These are phyloP conservation scores for Channa argus DNA, from an alignment of 2,113 vertebrate genomes.

Conservation along the genomic window DNA sequence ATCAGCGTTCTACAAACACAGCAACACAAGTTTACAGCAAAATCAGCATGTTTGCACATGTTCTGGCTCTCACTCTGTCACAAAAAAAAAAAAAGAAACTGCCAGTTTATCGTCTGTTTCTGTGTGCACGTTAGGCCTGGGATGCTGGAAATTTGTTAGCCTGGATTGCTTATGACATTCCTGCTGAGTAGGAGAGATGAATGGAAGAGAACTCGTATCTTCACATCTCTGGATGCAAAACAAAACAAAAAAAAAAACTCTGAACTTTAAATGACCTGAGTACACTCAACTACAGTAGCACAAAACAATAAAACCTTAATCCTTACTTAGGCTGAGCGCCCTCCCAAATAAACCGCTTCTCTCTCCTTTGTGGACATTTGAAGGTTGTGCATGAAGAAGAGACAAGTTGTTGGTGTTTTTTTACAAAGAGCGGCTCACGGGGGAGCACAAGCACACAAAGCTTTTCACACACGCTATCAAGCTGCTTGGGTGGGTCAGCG, in stretches of 20 bases:
- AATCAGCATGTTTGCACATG: conserved; percentile 76
- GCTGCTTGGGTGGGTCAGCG: conserved; percentile 63
- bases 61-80: conserved; percentile 58
- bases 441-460: conserved; percentile 50
- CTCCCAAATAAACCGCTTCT: conserved; percentile 44
- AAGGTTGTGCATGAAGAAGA: conserved; percentile 17
- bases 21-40: conserved; percentile 69
- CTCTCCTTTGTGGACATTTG: conserved; percentile 36
- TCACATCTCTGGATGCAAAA: conserved; percentile 34
- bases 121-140: conserved; percentile 47
- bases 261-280: conserved; percentile 35
- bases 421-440: conserved; percentile 17
- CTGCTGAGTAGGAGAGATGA: conserved; percentile 20
- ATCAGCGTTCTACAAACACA: conserved; percentile 69
- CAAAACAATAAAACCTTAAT: conserved; percentile 24
- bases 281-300: conserved; percentile 16
- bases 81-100: conserved; percentile 57
- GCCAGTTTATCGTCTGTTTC: conserved; percentile 66
- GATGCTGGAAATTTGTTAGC: conserved; percentile 57
- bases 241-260: conserved; percentile 3
- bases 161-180: conserved; percentile 51
- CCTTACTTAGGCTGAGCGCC: conserved; percentile 17
- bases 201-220: conserved; percentile 45
- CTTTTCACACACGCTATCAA: conserved; percentile 55
- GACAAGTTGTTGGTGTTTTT: conserved; percentile 25